phyloP scores from a whole-genome alignment of 2,797 vertebrate genomes.

The Neosalanx taihuensis region DNA sequence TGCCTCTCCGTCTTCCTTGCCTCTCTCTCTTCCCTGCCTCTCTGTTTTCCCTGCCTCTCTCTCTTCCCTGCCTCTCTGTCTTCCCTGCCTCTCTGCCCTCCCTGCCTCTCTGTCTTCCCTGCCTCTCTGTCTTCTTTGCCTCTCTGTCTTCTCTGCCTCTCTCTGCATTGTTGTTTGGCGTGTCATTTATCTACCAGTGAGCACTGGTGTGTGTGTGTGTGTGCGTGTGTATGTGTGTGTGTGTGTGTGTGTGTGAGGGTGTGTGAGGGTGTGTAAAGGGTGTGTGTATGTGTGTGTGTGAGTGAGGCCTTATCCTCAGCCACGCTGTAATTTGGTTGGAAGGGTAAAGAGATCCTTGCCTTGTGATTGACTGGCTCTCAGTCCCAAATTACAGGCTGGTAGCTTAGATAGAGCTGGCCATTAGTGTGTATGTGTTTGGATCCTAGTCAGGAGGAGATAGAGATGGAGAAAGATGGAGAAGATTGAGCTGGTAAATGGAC shows the following conservation, averaged over 20 bases:
- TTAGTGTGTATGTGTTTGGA: constrained; percentile 20
- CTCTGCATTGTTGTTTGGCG: not conserved
- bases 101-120: too few species aligned
- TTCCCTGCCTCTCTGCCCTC: not conserved
- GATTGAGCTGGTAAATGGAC: not conserved
- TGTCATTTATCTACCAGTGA: not conserved
- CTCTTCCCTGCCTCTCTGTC: not conserved
- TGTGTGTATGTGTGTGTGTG: constrained; percentile 9
- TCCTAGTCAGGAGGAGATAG: not conserved
- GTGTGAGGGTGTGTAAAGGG: too few species aligned
- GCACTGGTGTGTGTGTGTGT: not conserved
- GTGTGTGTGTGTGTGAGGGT: not conserved
- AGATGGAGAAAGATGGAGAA: not conserved
- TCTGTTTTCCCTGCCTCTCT: not conserved
- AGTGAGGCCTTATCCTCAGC: constrained; percentile 23
- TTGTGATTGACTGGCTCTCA: constrained; percentile 35
- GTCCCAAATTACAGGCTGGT: constrained; percentile 33
- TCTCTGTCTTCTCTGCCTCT: not conserved
- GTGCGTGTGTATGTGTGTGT: not conserved
- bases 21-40: not conserved
- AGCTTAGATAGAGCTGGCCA: constrained; percentile 29
- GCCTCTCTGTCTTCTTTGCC: not conserved
- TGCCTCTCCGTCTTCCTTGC: not conserved
- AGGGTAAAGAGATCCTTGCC: constrained; percentile 26
- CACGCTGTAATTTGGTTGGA: constrained; percentile 38